Percentiles rank a stretch among this genome's conserved stretches.
phyloP scores from a whole-genome alignment of 2,888 invertebrate species.

The Phytoseiulus persimilis region DNA sequence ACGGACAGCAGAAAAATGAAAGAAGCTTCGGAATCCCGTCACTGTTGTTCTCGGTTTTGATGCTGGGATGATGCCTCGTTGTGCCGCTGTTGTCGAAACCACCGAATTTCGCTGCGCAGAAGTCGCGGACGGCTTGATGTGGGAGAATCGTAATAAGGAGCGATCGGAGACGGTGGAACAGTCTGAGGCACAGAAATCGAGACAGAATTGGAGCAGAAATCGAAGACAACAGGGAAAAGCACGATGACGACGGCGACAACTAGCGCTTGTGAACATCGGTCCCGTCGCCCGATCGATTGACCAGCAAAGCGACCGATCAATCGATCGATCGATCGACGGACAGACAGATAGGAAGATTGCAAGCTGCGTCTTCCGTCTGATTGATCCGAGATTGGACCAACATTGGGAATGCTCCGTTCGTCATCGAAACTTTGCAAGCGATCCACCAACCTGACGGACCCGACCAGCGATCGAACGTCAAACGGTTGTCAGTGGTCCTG shows the following conservation, averaged over 20 bases:
- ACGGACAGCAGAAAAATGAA: background rate
- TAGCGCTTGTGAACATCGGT: background rate
- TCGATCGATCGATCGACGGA: background rate
- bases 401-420: background rate
- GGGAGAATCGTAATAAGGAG: background rate
- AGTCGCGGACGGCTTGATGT: background rate
- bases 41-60: background rate
- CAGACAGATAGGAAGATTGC: background rate
- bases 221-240: background rate
- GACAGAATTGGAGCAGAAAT: conserved; percentile 5
- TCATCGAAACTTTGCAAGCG: background rate
- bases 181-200: background rate
- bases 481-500: background rate
- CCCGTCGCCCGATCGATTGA: background rate
- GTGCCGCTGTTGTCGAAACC: background rate
- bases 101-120: background rate
- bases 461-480: background rate
- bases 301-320: background rate
- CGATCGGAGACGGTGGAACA: background rate
- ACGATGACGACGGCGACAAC: background rate
- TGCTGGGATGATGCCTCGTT: background rate
- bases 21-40: background rate
- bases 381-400: conserved; percentile 6
- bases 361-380: background rate
- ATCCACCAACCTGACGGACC: background rate